phyloP scores from a whole-genome alignment of 2,113 vertebrate genomes.

The Axis porcinus region DNA sequence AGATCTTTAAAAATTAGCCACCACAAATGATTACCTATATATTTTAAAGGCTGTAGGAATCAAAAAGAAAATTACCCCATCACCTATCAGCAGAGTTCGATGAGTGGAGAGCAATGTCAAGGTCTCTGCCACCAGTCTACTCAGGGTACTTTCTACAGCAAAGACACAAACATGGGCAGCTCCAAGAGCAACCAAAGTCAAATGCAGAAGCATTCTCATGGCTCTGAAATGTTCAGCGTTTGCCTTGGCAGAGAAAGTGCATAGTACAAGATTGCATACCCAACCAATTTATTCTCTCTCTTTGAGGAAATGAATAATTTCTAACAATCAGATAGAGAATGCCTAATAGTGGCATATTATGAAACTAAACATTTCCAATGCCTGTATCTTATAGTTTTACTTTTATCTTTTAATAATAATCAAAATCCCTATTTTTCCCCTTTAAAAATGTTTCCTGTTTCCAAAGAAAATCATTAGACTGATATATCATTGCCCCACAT shows the following conservation, averaged over 20 bases:
- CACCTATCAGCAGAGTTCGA: not conserved
- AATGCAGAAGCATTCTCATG: conserved; percentile 59
- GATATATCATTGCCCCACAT: not conserved
- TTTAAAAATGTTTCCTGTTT: conserved; percentile 32
- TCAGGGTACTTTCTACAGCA: not conserved
- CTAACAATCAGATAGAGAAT: conserved; percentile 66
- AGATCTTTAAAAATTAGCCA: not conserved
- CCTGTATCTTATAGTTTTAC: conserved; percentile 21
- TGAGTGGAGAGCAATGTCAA: conserved; percentile 57
- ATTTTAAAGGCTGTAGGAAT: not conserved
- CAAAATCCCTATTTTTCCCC: conserved; percentile 32
- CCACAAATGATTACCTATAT: not conserved
- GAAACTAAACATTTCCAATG: conserved; percentile 73
- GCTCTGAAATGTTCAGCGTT: not conserved
- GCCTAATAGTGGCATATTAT: not conserved
- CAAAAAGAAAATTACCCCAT: conserved; percentile 66
- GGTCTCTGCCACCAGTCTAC: conserved; percentile 60
- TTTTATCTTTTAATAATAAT: conserved; percentile 46
- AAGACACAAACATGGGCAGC: not conserved
- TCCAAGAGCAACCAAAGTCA: conserved; percentile 54
- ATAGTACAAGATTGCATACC: not conserved
- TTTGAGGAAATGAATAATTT: conserved; percentile 72
- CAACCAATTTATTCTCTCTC: conserved; percentile 74
- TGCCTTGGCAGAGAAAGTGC: conserved; percentile 19
- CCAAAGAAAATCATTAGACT: conserved; percentile 16